Conservation (phyloP, 1,140 invertebrate species). For the Ceratina calcarata region DNA sequence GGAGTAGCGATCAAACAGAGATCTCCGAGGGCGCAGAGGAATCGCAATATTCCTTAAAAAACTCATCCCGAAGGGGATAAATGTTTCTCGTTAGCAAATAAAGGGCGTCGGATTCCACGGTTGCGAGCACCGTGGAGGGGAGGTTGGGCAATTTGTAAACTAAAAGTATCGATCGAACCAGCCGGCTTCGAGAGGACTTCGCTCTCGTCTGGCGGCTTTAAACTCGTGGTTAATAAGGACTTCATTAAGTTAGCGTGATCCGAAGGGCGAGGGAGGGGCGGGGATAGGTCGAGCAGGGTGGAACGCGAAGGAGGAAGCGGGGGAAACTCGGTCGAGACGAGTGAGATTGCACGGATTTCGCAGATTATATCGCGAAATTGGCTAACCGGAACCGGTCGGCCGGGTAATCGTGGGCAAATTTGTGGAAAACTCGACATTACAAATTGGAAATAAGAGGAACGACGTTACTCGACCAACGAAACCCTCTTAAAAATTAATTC, state of each 20-base stretch:
- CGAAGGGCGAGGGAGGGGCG: neutral
- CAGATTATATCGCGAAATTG: conserved; percentile 73
- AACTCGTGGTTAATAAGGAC: conserved; percentile 66
- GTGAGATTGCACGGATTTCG: conserved; percentile 65
- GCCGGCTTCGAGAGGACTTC: conserved; percentile 23
- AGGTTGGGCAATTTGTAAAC: conserved; percentile 16
- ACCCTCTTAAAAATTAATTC: conserved; percentile 45
- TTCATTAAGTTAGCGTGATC: conserved; percentile 67
- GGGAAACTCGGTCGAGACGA: conserved; percentile 50
- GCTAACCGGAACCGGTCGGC: conserved; percentile 51
- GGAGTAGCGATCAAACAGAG: conserved; percentile 13
- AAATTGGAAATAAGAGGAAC: conserved; percentile 54
- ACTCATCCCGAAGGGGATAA: neutral
- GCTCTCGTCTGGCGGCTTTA: conserved; percentile 45
- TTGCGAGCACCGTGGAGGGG: no score
- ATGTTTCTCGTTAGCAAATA: conserved; percentile 35
- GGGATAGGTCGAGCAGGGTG: conserved; percentile 13
- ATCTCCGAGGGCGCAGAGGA: neutral
- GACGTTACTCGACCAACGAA: conserved; percentile 7
- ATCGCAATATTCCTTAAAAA: conserved; percentile 35
- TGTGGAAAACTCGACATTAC: conserved; percentile 54
- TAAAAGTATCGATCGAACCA: conserved; percentile 50
- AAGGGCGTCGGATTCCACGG: conserved; percentile 6
- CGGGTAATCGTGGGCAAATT: conserved; percentile 58
- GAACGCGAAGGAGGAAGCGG: conserved; percentile 1